These are phyloP conservation scores for Limnodromus scolopaceus DNA, from an alignment of 2,797 vertebrate species.

Conservation along the genomic window DNA sequence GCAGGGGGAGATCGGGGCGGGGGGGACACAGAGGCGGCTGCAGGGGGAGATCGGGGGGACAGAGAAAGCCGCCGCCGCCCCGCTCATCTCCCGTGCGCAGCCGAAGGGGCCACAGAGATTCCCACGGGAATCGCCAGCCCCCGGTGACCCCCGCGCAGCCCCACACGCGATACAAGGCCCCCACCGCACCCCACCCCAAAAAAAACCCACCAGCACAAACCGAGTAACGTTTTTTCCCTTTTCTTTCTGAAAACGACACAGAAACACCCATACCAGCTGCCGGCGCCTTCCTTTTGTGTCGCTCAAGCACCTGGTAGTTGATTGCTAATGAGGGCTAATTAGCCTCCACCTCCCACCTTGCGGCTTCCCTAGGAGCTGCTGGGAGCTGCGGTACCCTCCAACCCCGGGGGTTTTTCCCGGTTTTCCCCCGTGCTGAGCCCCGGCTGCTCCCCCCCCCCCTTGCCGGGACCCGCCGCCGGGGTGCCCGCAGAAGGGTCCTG, in stretches of 20 bases:
- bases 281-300: neutral
- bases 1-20: accelerated
- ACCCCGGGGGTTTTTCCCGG: accelerated
- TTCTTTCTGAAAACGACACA: neutral
- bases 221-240: accelerated
- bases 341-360: neutral
- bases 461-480: accelerated
- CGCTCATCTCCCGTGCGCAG: accelerated
- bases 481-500: accelerated
- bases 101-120: neutral
- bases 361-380: neutral
- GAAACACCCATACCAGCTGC: neutral
- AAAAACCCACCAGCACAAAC: neutral
- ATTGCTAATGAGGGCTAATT: neutral
- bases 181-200: too few relatives aligned
- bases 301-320: neutral
- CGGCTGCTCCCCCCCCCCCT: too few relatives aligned
- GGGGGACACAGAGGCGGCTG: neutral
- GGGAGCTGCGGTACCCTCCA: too few relatives aligned
- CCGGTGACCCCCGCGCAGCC: accelerated
- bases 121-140: accelerated
- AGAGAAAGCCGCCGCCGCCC: accelerated
- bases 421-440: too few relatives aligned
- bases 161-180: accelerated
- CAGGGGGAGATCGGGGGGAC: too few relatives aligned